Conservation (phyloP, 2,888 invertebrate species). For the Nipponacmea schrenckii region DNA sequence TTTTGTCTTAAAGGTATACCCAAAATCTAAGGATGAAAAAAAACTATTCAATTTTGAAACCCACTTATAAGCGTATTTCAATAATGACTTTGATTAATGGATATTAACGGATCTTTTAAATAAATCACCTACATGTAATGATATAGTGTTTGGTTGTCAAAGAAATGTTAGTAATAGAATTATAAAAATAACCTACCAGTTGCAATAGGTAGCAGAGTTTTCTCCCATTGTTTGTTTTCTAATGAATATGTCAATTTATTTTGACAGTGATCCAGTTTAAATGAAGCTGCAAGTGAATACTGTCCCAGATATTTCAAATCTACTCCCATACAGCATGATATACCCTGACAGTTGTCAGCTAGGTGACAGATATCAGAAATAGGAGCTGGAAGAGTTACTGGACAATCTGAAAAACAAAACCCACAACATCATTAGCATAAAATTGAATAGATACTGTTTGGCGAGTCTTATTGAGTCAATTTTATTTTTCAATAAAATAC, state of each 20-base stretch:
- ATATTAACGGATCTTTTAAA: too few relatives aligned
- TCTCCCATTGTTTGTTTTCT: slow-evolving; percentile 39
- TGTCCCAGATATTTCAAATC: slow-evolving; percentile 22
- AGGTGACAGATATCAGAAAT: slow-evolving; percentile 16
- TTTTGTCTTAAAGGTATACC: too few relatives aligned
- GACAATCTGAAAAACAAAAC: slow-evolving; percentile 18
- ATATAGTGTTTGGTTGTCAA: too few relatives aligned
- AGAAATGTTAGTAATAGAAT: too few relatives aligned
- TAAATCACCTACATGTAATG: too few relatives aligned
- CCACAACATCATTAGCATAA: too few relatives aligned
- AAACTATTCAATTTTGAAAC: too few relatives aligned
- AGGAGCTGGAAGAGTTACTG: slow-evolving; percentile 10
- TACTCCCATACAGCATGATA: slow-evolving; percentile 22
- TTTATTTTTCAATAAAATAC: too few relatives aligned
- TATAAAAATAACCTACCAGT: slow-evolving; percentile 13
- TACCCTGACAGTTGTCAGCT: slow-evolving; percentile 18
- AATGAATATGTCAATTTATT: slow-evolving; percentile 31
- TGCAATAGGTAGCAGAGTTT: slow-evolving; percentile 21
- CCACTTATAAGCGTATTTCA: too few relatives aligned
- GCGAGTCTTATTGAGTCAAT: too few relatives aligned
- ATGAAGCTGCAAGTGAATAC: slow-evolving; percentile 17
- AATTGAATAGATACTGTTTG: neutral
- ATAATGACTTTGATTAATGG: too few relatives aligned
- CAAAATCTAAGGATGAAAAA: too few relatives aligned
- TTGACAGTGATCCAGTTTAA: slow-evolving; percentile 28